A percentile compares a stretch with the other conserved stretches of the same genome.
Evolutionary conservation across 2,888 invertebrate genomes (phyloP).

Genomic region (Platynereis dumerilii): DNA sequence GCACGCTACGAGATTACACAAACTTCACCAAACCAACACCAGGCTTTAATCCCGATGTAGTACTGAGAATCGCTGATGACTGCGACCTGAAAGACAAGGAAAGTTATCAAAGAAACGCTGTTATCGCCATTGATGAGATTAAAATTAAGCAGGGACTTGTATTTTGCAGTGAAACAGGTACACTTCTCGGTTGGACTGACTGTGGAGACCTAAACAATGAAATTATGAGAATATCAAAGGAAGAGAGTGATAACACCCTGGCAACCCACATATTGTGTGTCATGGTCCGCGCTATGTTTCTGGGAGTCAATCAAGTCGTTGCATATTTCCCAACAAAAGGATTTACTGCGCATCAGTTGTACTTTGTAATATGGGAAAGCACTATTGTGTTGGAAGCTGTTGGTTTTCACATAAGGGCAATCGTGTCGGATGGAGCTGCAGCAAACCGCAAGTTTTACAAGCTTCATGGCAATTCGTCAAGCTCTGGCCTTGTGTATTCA

Average conservation of each 20-base stretch:
- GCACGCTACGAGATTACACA: too few species aligned
- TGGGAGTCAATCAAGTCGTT: neutral
- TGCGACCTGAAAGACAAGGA: too few species aligned
- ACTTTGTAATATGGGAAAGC: neutral
- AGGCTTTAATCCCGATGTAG: too few species aligned
- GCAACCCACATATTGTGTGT: neutral
- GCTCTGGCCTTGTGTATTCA: neutral
- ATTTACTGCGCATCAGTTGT: neutral
- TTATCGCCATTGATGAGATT: too few species aligned
- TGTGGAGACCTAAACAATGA: neutral
- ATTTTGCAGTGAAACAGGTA: neutral
- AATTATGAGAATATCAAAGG: neutral
- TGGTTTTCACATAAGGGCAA: neutral
- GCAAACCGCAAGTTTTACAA: neutral
- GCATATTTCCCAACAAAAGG: conserved; percentile 2
- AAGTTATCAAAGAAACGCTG: too few species aligned
- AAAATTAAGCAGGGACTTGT: neutral
- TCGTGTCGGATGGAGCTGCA: neutral
- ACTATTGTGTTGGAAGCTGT: neutral
- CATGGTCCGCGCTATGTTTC: conserved; percentile 1
- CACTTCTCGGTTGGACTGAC: neutral
- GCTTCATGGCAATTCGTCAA: neutral
- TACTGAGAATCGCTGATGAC: too few species aligned
- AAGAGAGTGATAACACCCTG: neutral
- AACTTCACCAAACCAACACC: too few species aligned